A percentile compares a stretch with the other conserved stretches of the same genome.
phyloP scores from a whole-genome alignment of 2,888 invertebrate species.

The Macrophya annulata region DNA sequence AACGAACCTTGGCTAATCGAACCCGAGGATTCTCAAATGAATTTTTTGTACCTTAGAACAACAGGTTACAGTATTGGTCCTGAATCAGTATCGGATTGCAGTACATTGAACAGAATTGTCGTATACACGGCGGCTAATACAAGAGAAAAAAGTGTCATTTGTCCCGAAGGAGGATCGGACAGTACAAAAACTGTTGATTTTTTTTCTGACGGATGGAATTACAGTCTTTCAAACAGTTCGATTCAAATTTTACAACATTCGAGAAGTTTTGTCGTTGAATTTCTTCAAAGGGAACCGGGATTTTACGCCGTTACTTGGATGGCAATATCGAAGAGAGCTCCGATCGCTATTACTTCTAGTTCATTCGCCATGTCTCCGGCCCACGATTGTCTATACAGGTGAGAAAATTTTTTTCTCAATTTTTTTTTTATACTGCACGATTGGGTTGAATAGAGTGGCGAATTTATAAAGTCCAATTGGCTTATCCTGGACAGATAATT shows the following conservation, averaged over 20 bases:
- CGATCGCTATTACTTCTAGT: constrained; percentile 75
- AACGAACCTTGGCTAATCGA: constrained; percentile 91
- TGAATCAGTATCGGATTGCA: constrained; percentile 81
- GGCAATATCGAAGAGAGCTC: constrained; percentile 87
- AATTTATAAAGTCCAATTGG: background rate
- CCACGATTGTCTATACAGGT: constrained; percentile 89
- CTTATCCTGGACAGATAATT: background rate
- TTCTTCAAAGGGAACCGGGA: constrained; percentile 87
- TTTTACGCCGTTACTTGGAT: constrained; percentile 90
- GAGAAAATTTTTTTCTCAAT: constrained; percentile 66
- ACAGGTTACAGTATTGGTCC: constrained; percentile 84
- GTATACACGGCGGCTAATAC: constrained; percentile 88
- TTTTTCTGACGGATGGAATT: constrained; percentile 87
- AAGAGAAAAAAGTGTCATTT: constrained; percentile 84
- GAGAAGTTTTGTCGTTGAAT: constrained; percentile 88
- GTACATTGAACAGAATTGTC: constrained; percentile 87
- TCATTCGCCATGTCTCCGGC: constrained; percentile 70
- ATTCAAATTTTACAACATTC: constrained; percentile 80
- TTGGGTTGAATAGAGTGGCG: background rate
- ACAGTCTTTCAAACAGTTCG: constrained; percentile 68
- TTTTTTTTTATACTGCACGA: background rate
- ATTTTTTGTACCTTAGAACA: constrained; percentile 87
- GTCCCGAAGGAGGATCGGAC: constrained; percentile 81
- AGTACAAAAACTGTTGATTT: constrained; percentile 82
- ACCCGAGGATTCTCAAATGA: constrained; percentile 86